A percentile compares a stretch with the other conserved stretches of the same genome.
Conservation (phyloP, 2,113 vertebrate genomes). For the Nanorana parkeri region DNA sequence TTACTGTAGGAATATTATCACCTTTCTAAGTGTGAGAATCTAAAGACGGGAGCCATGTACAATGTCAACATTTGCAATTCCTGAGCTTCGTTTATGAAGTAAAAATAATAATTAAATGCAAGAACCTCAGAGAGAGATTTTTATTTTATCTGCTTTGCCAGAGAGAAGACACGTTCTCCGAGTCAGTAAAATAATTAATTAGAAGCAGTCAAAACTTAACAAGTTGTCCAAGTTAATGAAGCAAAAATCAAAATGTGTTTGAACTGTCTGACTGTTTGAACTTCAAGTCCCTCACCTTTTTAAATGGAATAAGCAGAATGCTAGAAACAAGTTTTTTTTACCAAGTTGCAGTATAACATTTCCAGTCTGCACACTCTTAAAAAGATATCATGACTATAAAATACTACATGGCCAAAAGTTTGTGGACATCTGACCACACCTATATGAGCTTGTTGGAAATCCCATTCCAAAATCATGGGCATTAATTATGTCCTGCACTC, state of each 20-base stretch:
- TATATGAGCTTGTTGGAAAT: no score
- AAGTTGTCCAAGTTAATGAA: constrained; percentile 83
- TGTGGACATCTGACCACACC: no score
- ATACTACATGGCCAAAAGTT: no score
- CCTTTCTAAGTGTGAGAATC: constrained; percentile 61
- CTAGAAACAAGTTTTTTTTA: no score
- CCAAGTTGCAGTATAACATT: no score
- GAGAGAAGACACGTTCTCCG: constrained; percentile 77
- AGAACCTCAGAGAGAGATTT: constrained; percentile 83
- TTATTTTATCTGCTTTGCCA: constrained; percentile 79
- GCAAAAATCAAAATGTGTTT: constrained; percentile 76
- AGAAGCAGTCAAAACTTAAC: constrained; percentile 79
- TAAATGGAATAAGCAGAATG: background rate
- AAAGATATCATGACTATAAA: no score
- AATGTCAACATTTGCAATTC: constrained; percentile 87
- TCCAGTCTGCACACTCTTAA: no score
- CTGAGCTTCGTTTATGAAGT: constrained; percentile 78
- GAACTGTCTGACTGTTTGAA: constrained; percentile 70
- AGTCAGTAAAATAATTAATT: constrained; percentile 83
- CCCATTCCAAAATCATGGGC: no score
- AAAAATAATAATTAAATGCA: constrained; percentile 87
- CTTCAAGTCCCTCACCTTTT: background rate
- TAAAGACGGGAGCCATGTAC: constrained; percentile 77
- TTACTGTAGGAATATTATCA: constrained; percentile 48
- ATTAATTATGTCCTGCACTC: no score